Evolutionary conservation across 53 echinoderm and acorn worm species (phyloP).

Genomic region (Echinarachnius parma): DNA sequence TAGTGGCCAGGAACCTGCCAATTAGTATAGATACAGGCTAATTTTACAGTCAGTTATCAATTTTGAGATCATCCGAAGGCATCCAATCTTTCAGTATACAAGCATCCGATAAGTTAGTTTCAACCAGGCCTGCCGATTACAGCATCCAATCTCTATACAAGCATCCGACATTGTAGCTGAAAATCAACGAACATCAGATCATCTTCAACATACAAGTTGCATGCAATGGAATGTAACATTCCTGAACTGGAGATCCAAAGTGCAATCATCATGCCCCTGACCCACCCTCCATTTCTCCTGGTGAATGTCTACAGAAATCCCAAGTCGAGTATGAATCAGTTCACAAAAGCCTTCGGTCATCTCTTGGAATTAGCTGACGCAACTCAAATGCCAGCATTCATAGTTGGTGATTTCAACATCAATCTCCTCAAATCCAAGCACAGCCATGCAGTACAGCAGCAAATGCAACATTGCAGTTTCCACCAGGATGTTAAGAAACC

Average conservation of each 20-base stretch:
- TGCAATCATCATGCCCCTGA: background rate
- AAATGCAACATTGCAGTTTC: slow-evolving; percentile 17
- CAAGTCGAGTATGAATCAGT: background rate
- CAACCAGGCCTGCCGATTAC: too few relatives aligned
- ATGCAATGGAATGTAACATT: background rate
- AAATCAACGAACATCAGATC: slow-evolving; percentile 4
- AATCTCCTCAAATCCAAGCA: slow-evolving; percentile 5
- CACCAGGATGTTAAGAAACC: slow-evolving; percentile 15
- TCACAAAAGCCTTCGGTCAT: background rate
- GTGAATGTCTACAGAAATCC: slow-evolving; percentile 31
- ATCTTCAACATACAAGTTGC: too few relatives aligned
- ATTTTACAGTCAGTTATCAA: too few relatives aligned
- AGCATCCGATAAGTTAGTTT: too few relatives aligned
- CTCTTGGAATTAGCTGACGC: background rate
- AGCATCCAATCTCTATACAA: too few relatives aligned
- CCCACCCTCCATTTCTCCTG: background rate
- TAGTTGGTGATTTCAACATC: slow-evolving; percentile 39
- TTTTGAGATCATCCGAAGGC: too few relatives aligned
- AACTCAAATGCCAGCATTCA: background rate
- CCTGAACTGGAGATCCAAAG: background rate
- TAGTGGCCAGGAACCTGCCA: too few relatives aligned
- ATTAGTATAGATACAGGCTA: too few relatives aligned
- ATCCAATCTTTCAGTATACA: too few relatives aligned
- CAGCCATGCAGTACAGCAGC: background rate
- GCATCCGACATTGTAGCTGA: too few relatives aligned